Conservation (phyloP, 1,140 invertebrate species). For the Leptopilina clavipes region DNA sequence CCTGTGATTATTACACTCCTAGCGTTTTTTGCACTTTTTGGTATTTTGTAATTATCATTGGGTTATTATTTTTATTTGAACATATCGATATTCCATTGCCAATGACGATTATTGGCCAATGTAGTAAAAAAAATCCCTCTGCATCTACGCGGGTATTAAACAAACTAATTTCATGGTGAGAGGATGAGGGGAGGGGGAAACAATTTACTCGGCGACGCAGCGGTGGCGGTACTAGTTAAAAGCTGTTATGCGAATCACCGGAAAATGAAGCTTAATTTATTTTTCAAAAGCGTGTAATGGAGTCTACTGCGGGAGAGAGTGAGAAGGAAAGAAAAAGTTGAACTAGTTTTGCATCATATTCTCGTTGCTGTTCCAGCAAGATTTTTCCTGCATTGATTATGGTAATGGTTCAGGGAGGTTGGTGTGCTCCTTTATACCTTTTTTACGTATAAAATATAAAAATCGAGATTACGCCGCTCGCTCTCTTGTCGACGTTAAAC, state of each 20-base stretch:
- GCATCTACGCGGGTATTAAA: neutral
- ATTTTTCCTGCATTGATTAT: constrained; percentile 32
- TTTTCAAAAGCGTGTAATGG: constrained; percentile 5
- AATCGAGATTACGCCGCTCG: constrained; percentile 20
- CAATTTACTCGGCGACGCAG: neutral
- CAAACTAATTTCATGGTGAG: neutral
- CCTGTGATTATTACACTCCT: too few species aligned
- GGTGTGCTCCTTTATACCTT: neutral
- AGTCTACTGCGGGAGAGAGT: neutral
- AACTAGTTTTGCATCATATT: constrained; percentile 2
- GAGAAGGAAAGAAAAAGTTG: neutral
- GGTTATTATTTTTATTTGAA: too few species aligned
- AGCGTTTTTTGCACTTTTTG: too few species aligned
- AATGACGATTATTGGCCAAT: neutral
- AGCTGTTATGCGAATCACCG: neutral
- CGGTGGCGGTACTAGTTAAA: neutral
- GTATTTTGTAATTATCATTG: too few species aligned
- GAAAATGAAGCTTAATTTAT: neutral
- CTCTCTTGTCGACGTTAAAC: constrained; percentile 16
- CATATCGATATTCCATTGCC: too few species aligned
- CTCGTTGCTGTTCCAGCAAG: constrained; percentile 22
- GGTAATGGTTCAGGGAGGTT: constrained; percentile 9
- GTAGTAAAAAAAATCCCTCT: neutral
- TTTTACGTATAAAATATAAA: constrained; percentile 32
- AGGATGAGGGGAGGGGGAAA: neutral